phyloP scores from a whole-genome alignment of 2,797 vertebrate genomes.

The Darevskia mixta region DNA sequence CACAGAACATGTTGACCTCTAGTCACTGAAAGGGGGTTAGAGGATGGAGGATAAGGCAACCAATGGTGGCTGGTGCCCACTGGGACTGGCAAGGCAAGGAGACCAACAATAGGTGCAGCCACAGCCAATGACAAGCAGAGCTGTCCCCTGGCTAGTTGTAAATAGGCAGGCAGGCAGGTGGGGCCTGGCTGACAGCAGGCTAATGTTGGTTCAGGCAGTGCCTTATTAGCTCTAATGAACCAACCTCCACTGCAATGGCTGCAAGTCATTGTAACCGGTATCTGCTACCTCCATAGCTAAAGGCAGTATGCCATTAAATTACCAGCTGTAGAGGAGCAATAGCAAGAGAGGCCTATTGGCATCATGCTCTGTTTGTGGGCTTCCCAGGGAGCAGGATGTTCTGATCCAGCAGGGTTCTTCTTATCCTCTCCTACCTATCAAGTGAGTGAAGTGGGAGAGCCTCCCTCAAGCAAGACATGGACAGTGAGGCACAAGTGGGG shows the following conservation, averaged over 20 bases:
- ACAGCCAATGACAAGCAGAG: too few species aligned
- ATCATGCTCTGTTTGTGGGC: background rate
- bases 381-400: background rate
- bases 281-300: background rate
- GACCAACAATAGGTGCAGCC: too few species aligned
- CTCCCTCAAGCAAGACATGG: too few species aligned
- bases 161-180: too few species aligned
- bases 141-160: too few species aligned
- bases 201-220: too few species aligned
- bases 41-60: background rate
- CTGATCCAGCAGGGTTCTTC: background rate
- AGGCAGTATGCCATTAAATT: background rate
- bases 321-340: background rate
- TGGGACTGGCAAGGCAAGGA: too few species aligned
- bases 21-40: background rate
- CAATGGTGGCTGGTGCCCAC: too few species aligned
- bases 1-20: background rate
- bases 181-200: too few species aligned
- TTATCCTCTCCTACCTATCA: too few species aligned
- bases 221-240: too few species aligned
- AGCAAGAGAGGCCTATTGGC: background rate
- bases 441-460: too few species aligned
- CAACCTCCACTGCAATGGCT: background rate
- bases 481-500: background rate
- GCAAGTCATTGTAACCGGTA: background rate